Conservation (phyloP, 1,140 invertebrate genomes). For the Drosophila guanche region DNA sequence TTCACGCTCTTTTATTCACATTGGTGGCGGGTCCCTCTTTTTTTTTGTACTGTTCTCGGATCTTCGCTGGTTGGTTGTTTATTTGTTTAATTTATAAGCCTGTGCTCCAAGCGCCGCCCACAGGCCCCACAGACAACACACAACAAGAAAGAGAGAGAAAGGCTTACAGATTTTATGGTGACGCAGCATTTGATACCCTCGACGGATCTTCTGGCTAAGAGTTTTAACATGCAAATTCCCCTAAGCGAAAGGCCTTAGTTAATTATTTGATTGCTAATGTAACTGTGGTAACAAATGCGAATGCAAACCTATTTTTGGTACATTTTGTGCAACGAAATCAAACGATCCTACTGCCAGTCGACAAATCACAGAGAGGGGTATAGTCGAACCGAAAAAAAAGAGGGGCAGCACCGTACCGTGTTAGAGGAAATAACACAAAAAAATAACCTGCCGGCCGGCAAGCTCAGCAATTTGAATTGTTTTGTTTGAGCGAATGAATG, state of each 20-base stretch:
- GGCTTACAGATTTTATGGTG: too few relatives aligned
- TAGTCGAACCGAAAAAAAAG: too few relatives aligned
- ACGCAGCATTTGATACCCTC: too few relatives aligned
- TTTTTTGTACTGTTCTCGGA: conserved; percentile 11
- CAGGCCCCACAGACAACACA: conserved; percentile 14
- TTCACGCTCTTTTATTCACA: background rate
- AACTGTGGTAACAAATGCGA: too few relatives aligned
- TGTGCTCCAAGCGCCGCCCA: conserved; percentile 66
- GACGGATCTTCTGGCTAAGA: too few relatives aligned
- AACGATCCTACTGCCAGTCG: too few relatives aligned
- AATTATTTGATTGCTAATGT: too few relatives aligned
- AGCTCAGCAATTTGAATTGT: conserved; percentile 10
- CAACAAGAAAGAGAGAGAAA: conserved; percentile 17
- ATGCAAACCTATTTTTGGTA: too few relatives aligned
- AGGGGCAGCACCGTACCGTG: too few relatives aligned
- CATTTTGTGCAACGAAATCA: too few relatives aligned
- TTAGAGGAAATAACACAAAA: background rate
- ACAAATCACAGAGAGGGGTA: background rate
- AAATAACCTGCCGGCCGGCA: conserved; percentile 59
- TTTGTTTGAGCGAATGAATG: conserved; percentile 24
- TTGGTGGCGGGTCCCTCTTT: background rate
- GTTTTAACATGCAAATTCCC: too few relatives aligned
- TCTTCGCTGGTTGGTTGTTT: conserved; percentile 61
- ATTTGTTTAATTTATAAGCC: conserved; percentile 74
- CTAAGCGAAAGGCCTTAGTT: too few relatives aligned